Evolutionary conservation across 2,797 vertebrate species (phyloP), one percentile per base, ranked within the genome.

Genomic region (Botia almorhae): DNA sequence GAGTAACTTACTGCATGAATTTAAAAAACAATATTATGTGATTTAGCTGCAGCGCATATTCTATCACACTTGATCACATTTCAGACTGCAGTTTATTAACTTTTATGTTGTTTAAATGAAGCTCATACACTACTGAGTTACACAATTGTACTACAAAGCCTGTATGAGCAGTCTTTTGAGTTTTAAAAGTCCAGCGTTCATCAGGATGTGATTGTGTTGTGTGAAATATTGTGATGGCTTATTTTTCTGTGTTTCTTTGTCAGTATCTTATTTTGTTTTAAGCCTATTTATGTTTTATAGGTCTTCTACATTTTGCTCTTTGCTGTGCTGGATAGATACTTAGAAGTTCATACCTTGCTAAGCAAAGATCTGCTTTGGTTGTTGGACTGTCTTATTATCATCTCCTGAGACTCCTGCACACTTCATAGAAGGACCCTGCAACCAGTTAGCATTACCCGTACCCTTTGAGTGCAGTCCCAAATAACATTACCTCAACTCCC

Each of bases 401-500:
- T 81, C 83, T 75, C 82, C 17, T 0, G 84, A 79, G 84, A 53
- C 76, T 56, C 1, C 71, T 56, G 61, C 75, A 72, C 81, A 83
- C 64, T 70, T 69, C 72, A 70, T 70, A 74, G 43, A 69, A 78
- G 55, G 39, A 53, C 76, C 80, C 76, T 65, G 73, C 78, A 85
- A 85, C 82, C 83, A 82, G 81, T 87, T 87, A 83, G 83, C 73
- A 71, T 84, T 83, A 69, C 72, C 81, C 55, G 33, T 67, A 70
- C 76, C 82, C 43, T 74, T 56, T n/a, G 85, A 73, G 85, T 64
- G 82, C 70, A 76, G 82, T 80, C 71, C 73, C 63, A 72, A 82
- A 82, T 83, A 78, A 67, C 82, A 56, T 84, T 81, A 82, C 78
- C 75, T 80, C 84, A 82, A 81, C 81, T 85, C 86, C 60, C 82